phyloP scores from a whole-genome alignment of 2,113 vertebrate genomes.

The Larimichthys polyactis region DNA sequence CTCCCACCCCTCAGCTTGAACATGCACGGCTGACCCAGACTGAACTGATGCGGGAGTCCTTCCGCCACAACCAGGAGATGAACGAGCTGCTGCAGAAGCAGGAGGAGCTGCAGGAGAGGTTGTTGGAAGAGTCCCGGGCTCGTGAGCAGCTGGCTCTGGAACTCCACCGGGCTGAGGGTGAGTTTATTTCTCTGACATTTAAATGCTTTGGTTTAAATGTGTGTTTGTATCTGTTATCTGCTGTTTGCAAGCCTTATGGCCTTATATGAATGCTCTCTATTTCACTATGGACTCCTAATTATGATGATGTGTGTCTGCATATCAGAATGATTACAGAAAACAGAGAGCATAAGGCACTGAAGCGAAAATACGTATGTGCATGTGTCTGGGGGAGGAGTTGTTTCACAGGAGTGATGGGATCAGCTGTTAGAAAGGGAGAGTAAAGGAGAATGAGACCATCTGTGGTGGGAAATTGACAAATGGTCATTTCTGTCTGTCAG shows the following conservation, averaged over 20 bases:
- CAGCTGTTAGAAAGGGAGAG: conserved; percentile 61
- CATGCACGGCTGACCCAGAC: conserved; percentile 95
- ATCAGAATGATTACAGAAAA: conserved; percentile 25
- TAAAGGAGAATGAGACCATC: conserved; percentile 48
- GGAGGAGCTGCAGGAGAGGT: conserved; percentile 92
- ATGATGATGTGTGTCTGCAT: conserved; percentile 5
- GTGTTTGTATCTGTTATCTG: neutral
- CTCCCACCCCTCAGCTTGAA: conserved; percentile 86
- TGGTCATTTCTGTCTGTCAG: conserved; percentile 26
- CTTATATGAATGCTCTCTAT: neutral
- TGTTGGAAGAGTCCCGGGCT: conserved; percentile 88
- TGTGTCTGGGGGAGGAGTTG: conserved; percentile 21
- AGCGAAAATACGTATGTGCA: conserved; percentile 40
- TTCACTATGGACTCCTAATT: neutral
- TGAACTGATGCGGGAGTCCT: conserved; percentile 93
- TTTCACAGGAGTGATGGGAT: conserved; percentile 46
- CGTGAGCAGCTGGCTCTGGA: conserved; percentile 94
- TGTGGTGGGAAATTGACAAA: conserved; percentile 52
- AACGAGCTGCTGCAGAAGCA: conserved; percentile 89
- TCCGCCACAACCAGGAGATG: conserved; percentile 91
- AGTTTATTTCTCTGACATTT: conserved; percentile 33
- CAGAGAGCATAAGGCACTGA: conserved; percentile 20
- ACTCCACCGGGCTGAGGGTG: conserved; percentile 94
- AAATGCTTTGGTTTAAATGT: neutral
- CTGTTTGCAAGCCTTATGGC: neutral